Percentiles rank a stretch among this genome's conserved stretches.
phyloP scores from a whole-genome alignment of 2,113 vertebrate genomes.

The Larimichthys polyactis region DNA sequence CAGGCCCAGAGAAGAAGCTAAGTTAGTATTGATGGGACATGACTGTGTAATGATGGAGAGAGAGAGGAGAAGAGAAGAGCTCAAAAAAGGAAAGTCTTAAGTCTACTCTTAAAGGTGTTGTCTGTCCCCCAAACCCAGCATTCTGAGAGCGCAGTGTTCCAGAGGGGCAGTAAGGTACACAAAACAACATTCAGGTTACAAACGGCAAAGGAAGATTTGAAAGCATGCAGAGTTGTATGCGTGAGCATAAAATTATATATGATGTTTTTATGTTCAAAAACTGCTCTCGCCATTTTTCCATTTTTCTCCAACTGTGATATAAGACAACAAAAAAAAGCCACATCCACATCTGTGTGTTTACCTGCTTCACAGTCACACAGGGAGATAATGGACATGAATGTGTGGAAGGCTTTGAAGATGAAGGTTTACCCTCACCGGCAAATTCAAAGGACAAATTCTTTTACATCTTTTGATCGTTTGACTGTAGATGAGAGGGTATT shows the following conservation, averaged over 20 bases:
- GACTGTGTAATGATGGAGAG: too few species aligned
- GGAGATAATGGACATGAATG: too few species aligned
- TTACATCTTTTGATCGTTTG: neutral
- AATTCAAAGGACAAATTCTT: neutral
- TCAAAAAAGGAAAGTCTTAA: too few species aligned
- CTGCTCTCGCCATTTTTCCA: neutral
- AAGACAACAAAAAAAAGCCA: neutral
- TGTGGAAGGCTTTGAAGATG: neutral
- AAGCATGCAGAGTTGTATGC: neutral
- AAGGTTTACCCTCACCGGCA: too few species aligned
- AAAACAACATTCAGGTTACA: neutral
- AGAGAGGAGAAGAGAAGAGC: too few species aligned
- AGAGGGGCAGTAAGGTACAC: neutral
- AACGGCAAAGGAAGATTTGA: neutral
- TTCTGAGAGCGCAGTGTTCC: too few species aligned
- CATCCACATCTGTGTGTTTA: neutral
- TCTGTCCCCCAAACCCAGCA: too few species aligned
- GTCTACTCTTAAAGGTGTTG: too few species aligned
- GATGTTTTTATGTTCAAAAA: neutral
- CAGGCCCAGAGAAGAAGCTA: too few species aligned
- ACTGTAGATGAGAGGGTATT: neutral
- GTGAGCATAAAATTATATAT: neutral
- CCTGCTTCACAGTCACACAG: neutral
- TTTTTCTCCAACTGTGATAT: neutral
- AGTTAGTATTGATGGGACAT: too few species aligned